Base-by-base conservation (phyloP, 2,888 invertebrate species). In the Pegoplata infirma region DNA sequence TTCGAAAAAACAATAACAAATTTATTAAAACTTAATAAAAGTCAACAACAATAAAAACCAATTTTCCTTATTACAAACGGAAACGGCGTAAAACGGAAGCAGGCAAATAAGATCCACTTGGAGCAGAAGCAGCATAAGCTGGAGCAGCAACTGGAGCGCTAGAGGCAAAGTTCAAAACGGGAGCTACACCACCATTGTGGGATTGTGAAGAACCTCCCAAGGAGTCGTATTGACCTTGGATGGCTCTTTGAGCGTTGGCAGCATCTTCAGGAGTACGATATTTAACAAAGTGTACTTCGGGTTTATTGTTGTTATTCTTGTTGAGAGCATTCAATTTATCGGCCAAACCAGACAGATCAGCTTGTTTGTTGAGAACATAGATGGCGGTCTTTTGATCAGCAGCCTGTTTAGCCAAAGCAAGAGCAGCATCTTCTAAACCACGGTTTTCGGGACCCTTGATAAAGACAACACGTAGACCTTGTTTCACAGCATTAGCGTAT, bases 251-350 rank as follows among this genome's bases (percentile, higher is more conserved):
- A 4, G 86, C 86, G 16, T 84, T 83, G 76, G 82, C 84, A 68
- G 86, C 86, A 80, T 86, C 86, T 80, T 85, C 84, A 2, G 80
- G 78, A 0, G 85, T 86, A 67, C 84, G 84, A 82, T 86, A 86
- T 80, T 86, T 86, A 80, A 86, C 85, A 67, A 85, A 85, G 79
- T 85, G 85, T n/a, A 85, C 85, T 81, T 85, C 63, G 36, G 63
- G 63, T 36, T 63, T 63, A 19, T 32, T 44, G 28, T 55, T 55
- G 66, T 19, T 28, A 17, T 40, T 40, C 5, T 10, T 53, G 19
- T 25, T 47, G 28, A 17, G 3, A 16, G 47, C 7, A 49, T 49
- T 63, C 1, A 63, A 12, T 49, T 21, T 63, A n/a, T 63, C 19
- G 7, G 32, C 63, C 49, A 49, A 69, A 80, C 83, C 84, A 14